Percentiles rank a stretch among this genome's conserved stretches.
Evolutionary conservation across 92 coral and sea anemone genomes (phyloP).

Genomic region (Pocillopora grandis): DNA sequence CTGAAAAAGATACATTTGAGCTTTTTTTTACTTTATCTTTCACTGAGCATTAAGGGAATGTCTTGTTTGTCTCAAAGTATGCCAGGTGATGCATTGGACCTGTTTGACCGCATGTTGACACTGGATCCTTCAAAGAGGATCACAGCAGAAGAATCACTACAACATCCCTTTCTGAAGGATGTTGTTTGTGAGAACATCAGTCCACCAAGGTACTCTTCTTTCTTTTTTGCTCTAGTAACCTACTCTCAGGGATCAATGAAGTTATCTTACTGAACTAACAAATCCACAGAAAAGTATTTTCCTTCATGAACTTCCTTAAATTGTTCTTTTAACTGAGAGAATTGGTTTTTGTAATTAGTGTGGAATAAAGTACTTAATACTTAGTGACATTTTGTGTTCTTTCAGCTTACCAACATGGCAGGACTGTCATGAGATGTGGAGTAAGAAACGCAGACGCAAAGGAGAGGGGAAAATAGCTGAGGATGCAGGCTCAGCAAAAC

Average conservation of each 20-base stretch:
- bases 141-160: conserved; percentile 87
- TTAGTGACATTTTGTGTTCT: no score
- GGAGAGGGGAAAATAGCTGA: conserved; percentile 70
- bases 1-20: neutral
- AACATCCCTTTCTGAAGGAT: conserved; percentile 90
- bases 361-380: neutral
- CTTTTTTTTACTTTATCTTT: neutral
- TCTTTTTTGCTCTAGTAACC: neutral
- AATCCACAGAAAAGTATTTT: no score
- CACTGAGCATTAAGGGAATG: neutral
- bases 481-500: conserved; percentile 65
- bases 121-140: conserved; percentile 95
- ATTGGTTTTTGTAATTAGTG: no score
- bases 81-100: conserved; percentile 93
- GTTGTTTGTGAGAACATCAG: conserved; percentile 79
- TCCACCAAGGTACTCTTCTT: conserved; percentile 83
- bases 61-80: conserved; percentile 50
- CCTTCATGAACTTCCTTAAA: no score
- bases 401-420: conserved; percentile 97
- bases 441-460: conserved; percentile 94
- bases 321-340: no score
- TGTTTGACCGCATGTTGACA: conserved; percentile 93
- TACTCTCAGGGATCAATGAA: no score
- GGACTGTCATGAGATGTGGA: conserved; percentile 99
- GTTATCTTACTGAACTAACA: neutral